Evolutionary conservation across 2,888 invertebrate genomes (phyloP).

Genomic region (Phytoseiulus persimilis): DNA sequence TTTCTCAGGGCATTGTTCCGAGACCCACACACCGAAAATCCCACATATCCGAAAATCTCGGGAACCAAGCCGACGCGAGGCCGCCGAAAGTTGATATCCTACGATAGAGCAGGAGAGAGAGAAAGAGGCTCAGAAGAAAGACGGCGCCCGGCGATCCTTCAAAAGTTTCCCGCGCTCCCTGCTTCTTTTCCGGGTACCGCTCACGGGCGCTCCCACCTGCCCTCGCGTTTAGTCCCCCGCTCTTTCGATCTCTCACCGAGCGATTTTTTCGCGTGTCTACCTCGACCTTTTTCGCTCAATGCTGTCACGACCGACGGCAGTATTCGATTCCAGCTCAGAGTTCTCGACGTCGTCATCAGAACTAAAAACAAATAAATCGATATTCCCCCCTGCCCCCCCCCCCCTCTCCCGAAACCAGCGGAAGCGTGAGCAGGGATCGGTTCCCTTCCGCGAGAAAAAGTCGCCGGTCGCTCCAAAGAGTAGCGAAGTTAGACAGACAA

Average conservation of each 20-base stretch:
- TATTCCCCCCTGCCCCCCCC: background rate
- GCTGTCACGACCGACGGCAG: background rate
- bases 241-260: background rate
- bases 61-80: too few relatives aligned
- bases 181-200: background rate
- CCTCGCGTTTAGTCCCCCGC: background rate
- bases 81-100: too few relatives aligned
- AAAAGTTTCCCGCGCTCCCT: background rate
- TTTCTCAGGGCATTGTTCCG: too few relatives aligned
- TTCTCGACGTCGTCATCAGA: background rate
- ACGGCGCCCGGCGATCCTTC: background rate
- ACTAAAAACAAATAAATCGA: conserved; percentile 5
- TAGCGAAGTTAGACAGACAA: too few relatives aligned
- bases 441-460: too few relatives aligned
- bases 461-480: too few relatives aligned
- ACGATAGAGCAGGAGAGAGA: background rate
- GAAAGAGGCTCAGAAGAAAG: background rate
- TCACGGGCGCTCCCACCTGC: background rate
- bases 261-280: background rate
- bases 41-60: too few relatives aligned
- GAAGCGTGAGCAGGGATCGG: too few relatives aligned
- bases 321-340: background rate
- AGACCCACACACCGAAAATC: too few relatives aligned
- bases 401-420: too few relatives aligned
- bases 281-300: background rate